These are phyloP conservation scores for Xanthorhoe spadicearia DNA, from an alignment of 2,888 invertebrate genomes.

Conservation along the genomic window DNA sequence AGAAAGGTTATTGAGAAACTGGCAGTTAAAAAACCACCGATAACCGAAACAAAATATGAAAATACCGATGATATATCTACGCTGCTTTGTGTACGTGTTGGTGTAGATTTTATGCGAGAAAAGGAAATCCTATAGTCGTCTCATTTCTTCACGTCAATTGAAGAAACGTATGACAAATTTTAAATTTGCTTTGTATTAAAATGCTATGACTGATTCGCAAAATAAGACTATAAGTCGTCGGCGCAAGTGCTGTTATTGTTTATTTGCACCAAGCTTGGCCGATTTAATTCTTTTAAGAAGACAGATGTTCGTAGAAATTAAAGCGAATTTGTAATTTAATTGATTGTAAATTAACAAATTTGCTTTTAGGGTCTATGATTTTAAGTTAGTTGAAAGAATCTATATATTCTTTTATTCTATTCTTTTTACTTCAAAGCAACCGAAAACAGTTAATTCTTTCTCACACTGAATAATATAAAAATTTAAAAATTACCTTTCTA, in stretches of 20 bases:
- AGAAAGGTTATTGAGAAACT: no score
- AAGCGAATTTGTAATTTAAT: not conserved
- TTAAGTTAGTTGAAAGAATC: not conserved
- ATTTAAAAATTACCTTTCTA: not conserved
- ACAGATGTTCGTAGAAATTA: not conserved
- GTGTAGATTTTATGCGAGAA: constrained; percentile 22
- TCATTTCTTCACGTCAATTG: constrained; percentile 20
- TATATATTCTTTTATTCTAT: not conserved
- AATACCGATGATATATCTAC: constrained; percentile 19
- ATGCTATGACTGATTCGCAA: constrained; percentile 31
- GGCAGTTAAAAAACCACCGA: no score
- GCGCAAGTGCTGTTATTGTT: constrained; percentile 30
- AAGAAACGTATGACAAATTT: constrained; percentile 10
- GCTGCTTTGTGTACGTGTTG: constrained; percentile 13
- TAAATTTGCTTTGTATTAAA: constrained; percentile 15
- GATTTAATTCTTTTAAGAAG: constrained; percentile 9
- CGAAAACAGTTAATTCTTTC: not conserved
- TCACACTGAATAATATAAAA: not conserved
- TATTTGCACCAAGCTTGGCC: constrained; percentile 38
- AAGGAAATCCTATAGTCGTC: constrained; percentile 9
- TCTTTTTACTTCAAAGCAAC: constrained; percentile 11
- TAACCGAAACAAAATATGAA: no score
- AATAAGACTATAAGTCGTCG: constrained; percentile 32
- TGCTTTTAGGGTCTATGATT: not conserved
- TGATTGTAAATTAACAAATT: not conserved